Evolutionary conservation across 2,113 vertebrate genomes (phyloP).

Genomic region (Grammomys dolichurus): DNA sequence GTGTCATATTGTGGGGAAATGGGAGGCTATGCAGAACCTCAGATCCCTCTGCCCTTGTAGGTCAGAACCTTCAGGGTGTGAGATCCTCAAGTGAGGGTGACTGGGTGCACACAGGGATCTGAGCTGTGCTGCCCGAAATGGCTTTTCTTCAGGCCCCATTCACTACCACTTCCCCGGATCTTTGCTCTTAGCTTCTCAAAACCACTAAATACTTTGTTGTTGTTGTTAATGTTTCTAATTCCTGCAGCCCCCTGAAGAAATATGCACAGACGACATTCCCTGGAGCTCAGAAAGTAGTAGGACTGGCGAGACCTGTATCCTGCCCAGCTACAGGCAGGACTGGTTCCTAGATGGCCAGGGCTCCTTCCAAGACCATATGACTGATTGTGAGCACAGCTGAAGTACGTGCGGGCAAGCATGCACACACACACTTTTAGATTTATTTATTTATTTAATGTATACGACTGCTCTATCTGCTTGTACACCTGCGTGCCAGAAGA

Average conservation of each 20-base stretch:
- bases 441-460: too few species aligned
- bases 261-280: too few species aligned
- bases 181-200: background rate
- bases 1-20: background rate
- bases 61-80: rapidly evolving
- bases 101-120: background rate
- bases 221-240: background rate
- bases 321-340: background rate
- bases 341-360: too few species aligned
- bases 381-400: background rate
- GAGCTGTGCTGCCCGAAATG: rapidly evolving
- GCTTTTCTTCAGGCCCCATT: background rate
- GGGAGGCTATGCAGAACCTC: background rate
- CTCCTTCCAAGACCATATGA: background rate
- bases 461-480: too few species aligned
- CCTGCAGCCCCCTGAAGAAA: background rate
- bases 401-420: too few species aligned
- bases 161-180: rapidly evolving
- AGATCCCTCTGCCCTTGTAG: background rate
- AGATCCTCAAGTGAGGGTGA: background rate
- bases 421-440: background rate
- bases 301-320: background rate
- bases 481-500: too few species aligned
- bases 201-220: too few species aligned
- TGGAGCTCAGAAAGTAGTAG: background rate